phyloP scores from a whole-genome alignment of 2,113 vertebrate genomes.

The Ptyas mucosa region DNA sequence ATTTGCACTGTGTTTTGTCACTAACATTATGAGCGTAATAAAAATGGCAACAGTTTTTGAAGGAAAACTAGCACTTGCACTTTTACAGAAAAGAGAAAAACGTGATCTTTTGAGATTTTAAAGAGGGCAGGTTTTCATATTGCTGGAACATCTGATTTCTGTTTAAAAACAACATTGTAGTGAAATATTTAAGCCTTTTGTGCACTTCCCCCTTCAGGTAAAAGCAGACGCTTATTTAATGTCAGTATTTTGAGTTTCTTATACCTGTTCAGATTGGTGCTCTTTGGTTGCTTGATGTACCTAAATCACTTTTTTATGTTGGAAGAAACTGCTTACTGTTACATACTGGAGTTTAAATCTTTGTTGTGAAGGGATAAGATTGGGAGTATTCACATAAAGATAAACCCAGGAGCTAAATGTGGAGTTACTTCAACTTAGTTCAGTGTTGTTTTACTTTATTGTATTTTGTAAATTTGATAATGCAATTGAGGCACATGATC shows the following conservation, averaged over 20 bases:
- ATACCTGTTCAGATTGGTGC: conserved; percentile 24
- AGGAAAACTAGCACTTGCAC: conserved; percentile 16
- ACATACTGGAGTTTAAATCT: background rate
- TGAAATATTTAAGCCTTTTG: conserved; percentile 9
- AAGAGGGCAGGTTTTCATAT: background rate
- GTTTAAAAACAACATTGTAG: conserved; percentile 1
- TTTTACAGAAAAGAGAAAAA: conserved; percentile 27
- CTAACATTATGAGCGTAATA: conserved; percentile 6
- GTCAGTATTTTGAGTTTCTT: conserved; percentile 25
- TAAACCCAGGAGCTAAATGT: background rate
- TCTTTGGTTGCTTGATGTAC: conserved; percentile 20
- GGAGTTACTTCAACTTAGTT: conserved; percentile 5
- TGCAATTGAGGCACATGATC: background rate
- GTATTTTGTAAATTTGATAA: background rate
- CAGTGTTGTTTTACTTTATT: background rate
- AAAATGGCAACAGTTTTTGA: conserved; percentile 3
- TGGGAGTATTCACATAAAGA: background rate
- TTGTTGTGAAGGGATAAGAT: conserved; percentile 20
- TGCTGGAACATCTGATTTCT: conserved; percentile 37
- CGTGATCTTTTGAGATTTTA: background rate
- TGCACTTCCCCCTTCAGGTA: conserved; percentile 21
- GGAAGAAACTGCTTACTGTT: conserved; percentile 14
- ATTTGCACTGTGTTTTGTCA: conserved; percentile 42
- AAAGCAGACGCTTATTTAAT: conserved; percentile 30
- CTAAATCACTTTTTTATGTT: conserved; percentile 31